A percentile compares a stretch with the other conserved stretches of the same genome.
These are phyloP conservation scores for Parus major DNA, from an alignment of 2,113 vertebrate genomes.

Conservation along the genomic window DNA sequence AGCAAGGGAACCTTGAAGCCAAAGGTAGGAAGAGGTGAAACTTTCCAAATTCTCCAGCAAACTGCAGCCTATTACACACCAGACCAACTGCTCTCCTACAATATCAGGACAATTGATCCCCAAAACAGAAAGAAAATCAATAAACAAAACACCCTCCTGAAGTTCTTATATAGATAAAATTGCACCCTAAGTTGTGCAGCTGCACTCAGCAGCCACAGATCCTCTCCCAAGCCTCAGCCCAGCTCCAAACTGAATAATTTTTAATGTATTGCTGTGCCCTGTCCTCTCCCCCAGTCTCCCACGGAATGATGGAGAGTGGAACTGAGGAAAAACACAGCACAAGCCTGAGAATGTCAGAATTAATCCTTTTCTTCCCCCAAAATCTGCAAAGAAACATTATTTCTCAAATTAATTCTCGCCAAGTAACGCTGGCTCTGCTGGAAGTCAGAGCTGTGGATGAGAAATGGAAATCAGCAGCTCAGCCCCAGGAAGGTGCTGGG, in stretches of 20 bases:
- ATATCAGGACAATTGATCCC: neutral
- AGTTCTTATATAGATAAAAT: neutral
- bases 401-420: slow-evolving; percentile 46
- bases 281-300: neutral
- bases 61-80: neutral
- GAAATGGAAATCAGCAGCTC: slow-evolving; percentile 42
- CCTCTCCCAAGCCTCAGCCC: neutral
- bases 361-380: slow-evolving; percentile 4
- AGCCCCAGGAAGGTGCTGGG: neutral
- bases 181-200: neutral
- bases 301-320: neutral
- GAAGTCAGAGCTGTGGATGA: slow-evolving; percentile 2
- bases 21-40: neutral
- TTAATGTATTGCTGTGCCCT: neutral
- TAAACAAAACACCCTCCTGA: neutral
- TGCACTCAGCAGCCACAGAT: neutral
- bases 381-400: neutral
- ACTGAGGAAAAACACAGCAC: neutral
- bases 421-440: slow-evolving; percentile 15
- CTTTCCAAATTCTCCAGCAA: slow-evolving; percentile 6
- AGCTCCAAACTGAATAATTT: neutral
- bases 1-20: neutral
- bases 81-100: neutral
- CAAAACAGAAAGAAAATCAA: neutral
- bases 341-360: slow-evolving; percentile 7